Evolutionary conservation across 2,113 vertebrate species (phyloP), one percentile per base, ranked within the genome.

Genomic region (Cinclus cinclus): DNA sequence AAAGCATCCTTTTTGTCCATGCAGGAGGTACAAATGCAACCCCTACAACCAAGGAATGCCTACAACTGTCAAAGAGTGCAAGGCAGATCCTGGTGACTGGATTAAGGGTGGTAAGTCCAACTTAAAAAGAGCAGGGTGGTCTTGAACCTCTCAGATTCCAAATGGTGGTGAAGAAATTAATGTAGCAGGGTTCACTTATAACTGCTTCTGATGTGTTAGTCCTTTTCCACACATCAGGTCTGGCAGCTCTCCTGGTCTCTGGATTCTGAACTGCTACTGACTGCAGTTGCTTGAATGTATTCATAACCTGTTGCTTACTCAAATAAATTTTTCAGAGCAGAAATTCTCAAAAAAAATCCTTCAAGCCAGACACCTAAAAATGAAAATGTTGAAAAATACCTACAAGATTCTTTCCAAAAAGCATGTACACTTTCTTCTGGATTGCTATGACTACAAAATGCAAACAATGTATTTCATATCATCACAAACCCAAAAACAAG

Each of bases 301-400:
- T 59, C 41, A 14, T 65, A 73, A 11, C 24, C 41, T 44, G 10
- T 77, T 88, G 50, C 41, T 64, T 81, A 69, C 27, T 69, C 35
- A 27, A 44, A 85, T 42, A n/a, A 46, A 76, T 39, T 92, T 91
- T 90, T 88, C 56, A 88, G 55, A 83, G 71, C n/a, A 76, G 42
- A 65, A 91, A n/a, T 83, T 83, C 59, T 63, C 62, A 20, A 59
- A 65, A 65, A 37, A 70, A 78, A 90, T 53, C 41, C 76, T 62
- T 83, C n/a, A 69, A 79, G 42, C 11, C 44, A 83, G 42, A 46
- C 82, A 63, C 31, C 35, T 65, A 33, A 80, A 96, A 87, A 80
- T n/a, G 10, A 70, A 64, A 33, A 69, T 35, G 49, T 15, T 82
- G 42, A 46, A 88, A 74, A 92, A 81, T 59, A 69, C 75, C 60